Evolutionary conservation across 2,797 vertebrate species (phyloP), one percentile per base, ranked within the genome.

Genomic region (Mormyrus proboscirostris): DNA sequence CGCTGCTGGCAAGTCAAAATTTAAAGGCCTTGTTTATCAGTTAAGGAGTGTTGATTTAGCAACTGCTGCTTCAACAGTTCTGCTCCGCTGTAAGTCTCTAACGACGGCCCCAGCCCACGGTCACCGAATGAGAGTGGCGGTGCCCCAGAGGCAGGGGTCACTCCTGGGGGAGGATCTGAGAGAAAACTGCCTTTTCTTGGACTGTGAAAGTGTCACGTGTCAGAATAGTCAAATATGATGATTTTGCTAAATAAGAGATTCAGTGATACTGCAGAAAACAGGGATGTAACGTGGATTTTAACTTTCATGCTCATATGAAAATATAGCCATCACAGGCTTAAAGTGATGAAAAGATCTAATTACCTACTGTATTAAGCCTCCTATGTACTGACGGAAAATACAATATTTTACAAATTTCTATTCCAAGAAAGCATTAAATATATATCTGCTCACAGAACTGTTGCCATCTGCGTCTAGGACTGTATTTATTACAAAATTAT

Each of bases 1-100:
- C 73, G 38, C 91, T 94, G 90, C 90, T 93, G 91, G 94, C 93
- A 94, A 50, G 50, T 84, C 92, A 92, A 94, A 94, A 95, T 95
- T 93, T 94, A 95, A 94, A 95, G 91, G 88, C 89, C 22, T 9
- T 69, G 3, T 69, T 89, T 86, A 89, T 90, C 88, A 69, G 9
- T 2, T 65, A 51, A 89, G 55, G 73, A 12, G 76, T 90, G 55
- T 2, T 90, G 65, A 90, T 93, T 93, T 93, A 92, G 86, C 76
- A 90, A 29, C 4, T 90, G 91, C 62, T 88, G 88, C 89, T 91
- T 92, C 91, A 69, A 73, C 88, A 88, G 86, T 76, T 79, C 38
- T n/a, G 90, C 76, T 44, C n/a, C 41, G 29, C 49, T 92, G 47
- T 89, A 88, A 91, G 90, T 89, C 84, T 87, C 90, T 88, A 90